Conservation (phyloP, 1,140 invertebrate genomes). For the Bilobella aurantiaca region DNA sequence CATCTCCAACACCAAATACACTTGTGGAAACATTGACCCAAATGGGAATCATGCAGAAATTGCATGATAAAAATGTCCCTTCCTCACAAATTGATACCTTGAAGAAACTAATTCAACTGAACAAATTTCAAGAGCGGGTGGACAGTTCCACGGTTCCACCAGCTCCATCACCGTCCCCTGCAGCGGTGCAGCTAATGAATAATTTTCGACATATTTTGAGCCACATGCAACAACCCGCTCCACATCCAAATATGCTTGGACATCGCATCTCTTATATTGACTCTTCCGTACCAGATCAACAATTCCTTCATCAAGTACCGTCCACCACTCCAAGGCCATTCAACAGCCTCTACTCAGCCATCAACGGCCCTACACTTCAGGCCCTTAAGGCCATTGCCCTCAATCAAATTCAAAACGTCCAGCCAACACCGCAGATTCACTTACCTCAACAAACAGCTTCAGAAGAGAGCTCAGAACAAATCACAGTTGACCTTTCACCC, state of each 20-base stretch:
- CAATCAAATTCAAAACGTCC: constrained; percentile 23
- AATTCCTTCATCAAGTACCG: background rate
- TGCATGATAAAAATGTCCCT: constrained; percentile 19
- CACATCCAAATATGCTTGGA: background rate
- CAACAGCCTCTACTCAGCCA: background rate
- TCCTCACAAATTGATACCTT: constrained; percentile 27
- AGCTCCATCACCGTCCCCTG: background rate
- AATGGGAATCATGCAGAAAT: constrained; percentile 8
- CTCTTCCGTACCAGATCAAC: background rate
- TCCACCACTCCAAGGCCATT: background rate
- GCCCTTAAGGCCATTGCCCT: constrained; percentile 31
- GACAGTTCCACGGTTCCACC: constrained; percentile 3
- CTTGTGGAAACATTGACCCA: constrained; percentile 4
- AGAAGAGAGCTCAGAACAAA: constrained; percentile 10
- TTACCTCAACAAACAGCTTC: constrained; percentile 27
- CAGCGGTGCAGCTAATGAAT: background rate
- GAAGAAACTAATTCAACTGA: constrained; percentile 27
- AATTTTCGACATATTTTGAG: background rate
- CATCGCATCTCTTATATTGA: background rate
- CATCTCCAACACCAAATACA: background rate
- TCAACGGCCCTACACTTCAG: constrained; percentile 20
- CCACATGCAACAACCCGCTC: background rate
- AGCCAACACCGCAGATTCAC: constrained; percentile 22
- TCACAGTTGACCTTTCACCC: constrained; percentile 3
- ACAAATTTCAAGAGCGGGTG: constrained; percentile 27